These are phyloP conservation scores for Galerucella pusilla DNA, from an alignment of 2,888 invertebrate species.

Conservation along the genomic window DNA sequence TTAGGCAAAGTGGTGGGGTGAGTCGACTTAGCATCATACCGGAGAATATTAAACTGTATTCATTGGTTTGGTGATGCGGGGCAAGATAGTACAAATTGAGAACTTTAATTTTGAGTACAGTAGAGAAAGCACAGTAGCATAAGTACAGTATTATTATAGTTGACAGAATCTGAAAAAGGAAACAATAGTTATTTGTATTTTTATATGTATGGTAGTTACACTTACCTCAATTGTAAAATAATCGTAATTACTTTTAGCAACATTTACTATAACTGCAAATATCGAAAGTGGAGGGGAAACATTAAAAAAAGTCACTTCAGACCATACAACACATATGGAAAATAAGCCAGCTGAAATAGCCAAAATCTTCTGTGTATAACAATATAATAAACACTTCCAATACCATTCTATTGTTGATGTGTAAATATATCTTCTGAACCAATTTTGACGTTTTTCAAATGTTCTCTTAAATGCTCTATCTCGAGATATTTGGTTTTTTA, in stretches of 20 bases:
- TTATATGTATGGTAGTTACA: constrained; percentile 5
- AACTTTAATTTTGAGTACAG: constrained; percentile 94
- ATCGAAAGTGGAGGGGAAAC: constrained; percentile 92
- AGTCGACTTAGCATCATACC: constrained; percentile 98
- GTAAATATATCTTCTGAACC: constrained; percentile 70
- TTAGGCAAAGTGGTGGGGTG: constrained; percentile 98
- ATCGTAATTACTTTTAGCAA: constrained; percentile 84
- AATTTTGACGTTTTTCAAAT: constrained; percentile 73
- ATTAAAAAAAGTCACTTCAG: constrained; percentile 98
- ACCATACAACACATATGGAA: constrained; percentile 97
- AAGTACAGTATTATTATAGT: constrained; percentile 93
- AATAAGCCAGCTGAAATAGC: constrained; percentile 80
- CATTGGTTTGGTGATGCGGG: constrained; percentile 97
- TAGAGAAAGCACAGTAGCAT: constrained; percentile 98
- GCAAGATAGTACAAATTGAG: constrained; percentile 97
- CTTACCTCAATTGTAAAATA: constrained; percentile 94
- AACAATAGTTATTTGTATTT: not conserved
- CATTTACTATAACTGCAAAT: constrained; percentile 92
- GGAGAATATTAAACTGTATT: constrained; percentile 97
- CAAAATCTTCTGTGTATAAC: constrained; percentile 79
- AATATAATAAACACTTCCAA: constrained; percentile 89
- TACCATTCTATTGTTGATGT: constrained; percentile 92
- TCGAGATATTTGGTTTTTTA: constrained; percentile 77
- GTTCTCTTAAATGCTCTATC: constrained; percentile 75
- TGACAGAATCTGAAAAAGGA: constrained; percentile 79